Base-by-base conservation (phyloP, 2,888 invertebrate genomes). In the Petrolisthes manimaculis region DNA sequence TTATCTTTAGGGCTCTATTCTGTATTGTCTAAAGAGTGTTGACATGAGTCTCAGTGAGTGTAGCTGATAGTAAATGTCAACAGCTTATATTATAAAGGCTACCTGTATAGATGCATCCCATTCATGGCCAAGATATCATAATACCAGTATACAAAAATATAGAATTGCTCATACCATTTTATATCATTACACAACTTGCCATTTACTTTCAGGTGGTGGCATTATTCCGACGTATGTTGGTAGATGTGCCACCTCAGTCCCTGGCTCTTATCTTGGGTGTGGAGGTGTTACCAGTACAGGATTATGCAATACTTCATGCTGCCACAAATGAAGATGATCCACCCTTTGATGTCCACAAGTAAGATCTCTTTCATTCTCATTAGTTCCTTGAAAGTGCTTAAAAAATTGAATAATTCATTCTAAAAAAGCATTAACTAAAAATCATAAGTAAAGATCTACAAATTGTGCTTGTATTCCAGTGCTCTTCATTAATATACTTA, bases 241-340 rank as follows among this genome's bases (percentile, higher is more conserved):
- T 97, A 0, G 98, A 98, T 93, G 97, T 98, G 78, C 95, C 96
- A 0, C 98, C 98, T 0, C 95, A 96, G 91, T 95, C 95, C 85
- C 95, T 98, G 92, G 96, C 96, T 0, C 95, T 95, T 88, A 95
- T 97, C 6, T 94, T 97, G 83, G 96, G 95, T 71, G 95, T 96
- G 0, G 94, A 95, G 37, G 93, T 94, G 56, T 93, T 96, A 89
- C 96, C 96, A 9, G 96, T 96, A 0, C 94, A 95, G 82, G 96
- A 96, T 93, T 96, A 96, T 92, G 96, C 95, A 92, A 96, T 96
- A 89, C 95, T 96, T 6, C 90, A 93, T 91, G 94, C 94, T 92
- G 93, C 93, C 90, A 92, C 94, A 1, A 92, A 93, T 53, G 93
- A 93, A 37, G 93, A 92, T 5, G 92, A 92, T 24, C 93, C 89